Evolutionary conservation across 2,797 vertebrate genomes (phyloP), one percentile per base, ranked within the genome.

Genomic region (Synaphobranchus kaupii): DNA sequence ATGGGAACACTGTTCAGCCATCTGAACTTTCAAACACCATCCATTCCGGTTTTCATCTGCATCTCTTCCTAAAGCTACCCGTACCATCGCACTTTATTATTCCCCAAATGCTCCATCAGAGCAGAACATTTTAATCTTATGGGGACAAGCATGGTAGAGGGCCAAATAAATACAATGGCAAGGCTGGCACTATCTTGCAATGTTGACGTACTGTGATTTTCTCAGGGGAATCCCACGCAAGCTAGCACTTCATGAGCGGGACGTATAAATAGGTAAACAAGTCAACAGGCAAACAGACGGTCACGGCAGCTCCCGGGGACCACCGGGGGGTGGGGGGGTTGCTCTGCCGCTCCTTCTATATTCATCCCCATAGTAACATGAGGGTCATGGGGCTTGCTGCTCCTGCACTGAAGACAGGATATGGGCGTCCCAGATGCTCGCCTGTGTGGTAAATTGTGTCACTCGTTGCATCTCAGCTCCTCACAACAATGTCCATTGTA

Each of bases 241-340:
- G 87, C 87, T 90, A 85, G 88, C 89, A 93, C 91, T 91, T 91
- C 89, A 92, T 90, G 90, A 93, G 92, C 92, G 92, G 92, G 90
- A 92, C 92, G 50, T 78, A 93, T 94, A 92, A 94, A 95, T 94
- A 94, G 93, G 92, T 93, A 92, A 94, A 92, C 88, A 94, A 92
- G 91, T 92, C 89, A 90, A 92, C 91, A 92, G 93, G 94, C 90
- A 93, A 93, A 71, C 73, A 52, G 22, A 31, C 28, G 39, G 85
- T 44, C 56, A 8, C 34, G 34, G 85, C 17, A 31, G 85, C 85
- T 86, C 50, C 17, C 25, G 85, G 71, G 85, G 78, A 54, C 52
- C 47, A 1, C 66, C 39, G 85, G 50, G 22, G 10, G 48, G 60
- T 0, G 63, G 25, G 31, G 54, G 54, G 31, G n/a, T 2, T 7